These are phyloP conservation scores for Lathronympha strigana DNA, from an alignment of 2,888 invertebrate genomes.

Conservation along the genomic window DNA sequence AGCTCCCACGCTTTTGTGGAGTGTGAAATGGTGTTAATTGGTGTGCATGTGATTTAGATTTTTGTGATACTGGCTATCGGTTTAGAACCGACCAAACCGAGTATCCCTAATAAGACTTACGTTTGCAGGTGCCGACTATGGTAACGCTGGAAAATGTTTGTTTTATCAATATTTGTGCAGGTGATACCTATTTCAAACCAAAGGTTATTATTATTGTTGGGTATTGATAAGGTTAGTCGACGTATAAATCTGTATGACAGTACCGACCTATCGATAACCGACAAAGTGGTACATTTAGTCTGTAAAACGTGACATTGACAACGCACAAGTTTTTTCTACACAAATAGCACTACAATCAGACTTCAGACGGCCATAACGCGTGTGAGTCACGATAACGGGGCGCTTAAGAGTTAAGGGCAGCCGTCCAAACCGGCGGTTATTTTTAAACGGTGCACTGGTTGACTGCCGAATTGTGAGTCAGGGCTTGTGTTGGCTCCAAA, in stretches of 20 bases:
- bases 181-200: no score
- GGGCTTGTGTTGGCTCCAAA: conserved; percentile 1
- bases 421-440: conserved; percentile 33
- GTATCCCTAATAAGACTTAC: no score
- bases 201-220: no score
- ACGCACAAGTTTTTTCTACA: conserved; percentile 11
- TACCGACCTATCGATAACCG: no score
- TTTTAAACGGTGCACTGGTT: conserved; percentile 43
- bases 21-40: no score
- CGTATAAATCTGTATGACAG: no score
- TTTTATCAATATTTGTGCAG: no score
- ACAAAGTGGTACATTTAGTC: background rate
- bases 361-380: conserved; percentile 3
- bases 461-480: conserved; percentile 43
- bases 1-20: no score
- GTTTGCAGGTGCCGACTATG: background rate
- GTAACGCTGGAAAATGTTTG: background rate
- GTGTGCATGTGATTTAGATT: no score
- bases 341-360: conserved; percentile 14
- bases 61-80: no score
- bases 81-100: background rate
- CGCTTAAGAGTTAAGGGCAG: conserved; percentile 37
- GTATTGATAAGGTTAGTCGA: no score
- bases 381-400: conserved; percentile 34
- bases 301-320: conserved; percentile 5